These are phyloP conservation scores for Urosaurus nigricauda DNA, from an alignment of 2,797 vertebrate genomes.

Conservation along the genomic window DNA sequence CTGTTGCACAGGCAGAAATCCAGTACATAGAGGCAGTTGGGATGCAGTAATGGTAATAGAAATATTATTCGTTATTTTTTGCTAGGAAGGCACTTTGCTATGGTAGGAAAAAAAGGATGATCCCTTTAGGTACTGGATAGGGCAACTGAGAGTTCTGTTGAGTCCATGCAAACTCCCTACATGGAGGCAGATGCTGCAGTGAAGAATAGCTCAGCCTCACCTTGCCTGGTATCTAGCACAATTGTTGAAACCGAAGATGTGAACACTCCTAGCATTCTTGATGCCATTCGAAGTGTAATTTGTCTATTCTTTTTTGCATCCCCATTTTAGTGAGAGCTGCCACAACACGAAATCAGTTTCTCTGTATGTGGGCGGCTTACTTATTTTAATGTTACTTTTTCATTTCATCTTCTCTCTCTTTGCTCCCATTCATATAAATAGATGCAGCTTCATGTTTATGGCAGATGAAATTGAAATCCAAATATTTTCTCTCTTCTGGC, in stretches of 20 bases:
- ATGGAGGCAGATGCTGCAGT: background rate
- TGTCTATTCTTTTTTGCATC: conserved; percentile 21
- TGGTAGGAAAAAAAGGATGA: background rate
- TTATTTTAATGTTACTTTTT: conserved; percentile 60
- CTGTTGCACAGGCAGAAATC: background rate
- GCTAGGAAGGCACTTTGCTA: background rate
- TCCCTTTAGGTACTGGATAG: background rate
- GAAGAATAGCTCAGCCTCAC: background rate
- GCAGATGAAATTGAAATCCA: conserved; percentile 69
- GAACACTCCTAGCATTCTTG: background rate
- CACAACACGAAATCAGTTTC: conserved; percentile 37
- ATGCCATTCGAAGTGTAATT: background rate
- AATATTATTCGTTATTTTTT: background rate
- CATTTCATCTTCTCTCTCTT: background rate
- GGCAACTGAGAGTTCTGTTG: no score
- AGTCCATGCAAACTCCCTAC: background rate
- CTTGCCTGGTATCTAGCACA: background rate
- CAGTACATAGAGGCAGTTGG: no score
- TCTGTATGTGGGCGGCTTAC: conserved; percentile 44
- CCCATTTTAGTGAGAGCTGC: conserved; percentile 54
- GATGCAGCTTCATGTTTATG: conserved; percentile 65
- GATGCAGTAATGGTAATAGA: background rate
- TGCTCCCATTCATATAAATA: conserved; percentile 13
- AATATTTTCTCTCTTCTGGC: conserved; percentile 71
- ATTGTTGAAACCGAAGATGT: background rate